Evolutionary conservation across 2,797 vertebrate species (phyloP).

Genomic region (Neopelma chrysocephalum): DNA sequence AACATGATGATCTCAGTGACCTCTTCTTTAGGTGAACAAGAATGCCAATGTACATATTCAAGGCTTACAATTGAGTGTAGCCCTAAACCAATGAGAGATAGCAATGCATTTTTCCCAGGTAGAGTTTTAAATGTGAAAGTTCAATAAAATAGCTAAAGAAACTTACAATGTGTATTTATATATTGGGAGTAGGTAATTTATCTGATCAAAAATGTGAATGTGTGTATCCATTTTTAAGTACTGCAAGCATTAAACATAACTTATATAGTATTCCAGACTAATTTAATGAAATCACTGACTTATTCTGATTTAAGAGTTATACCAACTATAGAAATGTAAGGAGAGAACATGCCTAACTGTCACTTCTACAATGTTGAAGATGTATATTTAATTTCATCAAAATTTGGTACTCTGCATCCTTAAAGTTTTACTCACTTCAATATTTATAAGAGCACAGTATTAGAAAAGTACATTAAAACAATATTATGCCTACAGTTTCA

Average conservation of each 20-base stretch:
- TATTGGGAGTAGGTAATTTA: neutral
- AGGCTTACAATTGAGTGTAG: neutral
- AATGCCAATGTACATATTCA: neutral
- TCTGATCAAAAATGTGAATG: neutral
- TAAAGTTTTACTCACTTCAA: neutral
- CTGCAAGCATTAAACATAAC: neutral
- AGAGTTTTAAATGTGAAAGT: neutral
- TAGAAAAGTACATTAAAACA: neutral
- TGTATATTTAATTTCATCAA: neutral
- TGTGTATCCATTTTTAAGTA: neutral
- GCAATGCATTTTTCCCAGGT: neutral
- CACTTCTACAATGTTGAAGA: neutral
- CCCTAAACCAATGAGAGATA: neutral
- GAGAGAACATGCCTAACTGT: neutral
- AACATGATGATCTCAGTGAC: neutral
- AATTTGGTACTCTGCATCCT: neutral
- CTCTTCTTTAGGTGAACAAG: neutral
- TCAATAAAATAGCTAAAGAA: neutral
- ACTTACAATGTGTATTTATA: neutral
- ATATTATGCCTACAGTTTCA: neutral
- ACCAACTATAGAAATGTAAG: neutral
- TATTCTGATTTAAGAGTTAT: neutral
- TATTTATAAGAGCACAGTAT: neutral
- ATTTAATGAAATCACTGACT: slow-evolving; percentile 8
- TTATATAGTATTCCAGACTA: neutral